Percentiles rank a stretch among this genome's conserved stretches.
Evolutionary conservation across 2,888 invertebrate species (phyloP).

Genomic region (Tanytarsus gracilentus): DNA sequence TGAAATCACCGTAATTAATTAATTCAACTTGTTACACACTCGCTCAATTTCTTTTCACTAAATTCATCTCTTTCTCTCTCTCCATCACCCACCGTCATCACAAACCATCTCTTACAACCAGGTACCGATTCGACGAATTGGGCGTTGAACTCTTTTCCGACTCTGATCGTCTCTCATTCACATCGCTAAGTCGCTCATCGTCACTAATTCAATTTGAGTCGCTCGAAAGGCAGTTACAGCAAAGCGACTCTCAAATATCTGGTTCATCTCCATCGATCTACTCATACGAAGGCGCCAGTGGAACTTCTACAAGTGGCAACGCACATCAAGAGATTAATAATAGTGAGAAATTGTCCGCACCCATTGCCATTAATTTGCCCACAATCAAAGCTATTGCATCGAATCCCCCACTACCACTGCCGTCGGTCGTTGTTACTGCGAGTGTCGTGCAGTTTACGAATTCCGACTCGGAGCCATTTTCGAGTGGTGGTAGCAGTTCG

Average conservation of each 20-base stretch:
- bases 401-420: not conserved
- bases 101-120: too few species aligned
- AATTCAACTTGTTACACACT: not conserved
- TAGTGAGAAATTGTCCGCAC: constrained; percentile 14
- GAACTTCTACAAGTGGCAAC: constrained; percentile 33
- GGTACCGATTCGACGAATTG: constrained; percentile 29
- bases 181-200: constrained; percentile 66
- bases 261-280: constrained; percentile 41
- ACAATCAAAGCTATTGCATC: constrained; percentile 18
- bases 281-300: constrained; percentile 38
- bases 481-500: constrained; percentile 7
- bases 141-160: constrained; percentile 37
- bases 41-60: not conserved
- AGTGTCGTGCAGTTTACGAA: constrained; percentile 11
- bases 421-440: not conserved
- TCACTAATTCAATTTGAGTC: constrained; percentile 79
- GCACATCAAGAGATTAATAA: not conserved
- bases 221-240: constrained; percentile 57
- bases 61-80: not conserved
- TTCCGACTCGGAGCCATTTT: constrained; percentile 25
- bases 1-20: not conserved
- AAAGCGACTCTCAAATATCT: constrained; percentile 39
- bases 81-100: not conserved
- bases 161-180: constrained; percentile 44
- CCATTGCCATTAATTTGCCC: constrained; percentile 18